Base-by-base conservation (phyloP, 2,888 invertebrate genomes). In the Sinohyriopsis cumingii region DNA sequence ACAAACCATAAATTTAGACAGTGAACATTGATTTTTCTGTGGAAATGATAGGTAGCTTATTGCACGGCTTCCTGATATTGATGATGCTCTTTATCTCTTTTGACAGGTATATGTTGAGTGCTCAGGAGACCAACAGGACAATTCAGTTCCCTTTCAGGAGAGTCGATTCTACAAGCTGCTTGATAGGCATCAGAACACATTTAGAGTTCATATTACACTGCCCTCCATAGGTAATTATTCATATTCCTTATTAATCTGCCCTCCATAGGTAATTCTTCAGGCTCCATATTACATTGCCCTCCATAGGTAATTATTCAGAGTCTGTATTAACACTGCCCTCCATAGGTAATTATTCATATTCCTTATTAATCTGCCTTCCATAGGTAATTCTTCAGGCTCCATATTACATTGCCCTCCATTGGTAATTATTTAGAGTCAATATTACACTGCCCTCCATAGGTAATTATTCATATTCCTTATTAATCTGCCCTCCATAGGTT, bases 301-400 rank as follows among this genome's bases (percentile, higher is more conserved):
- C 25, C 2, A 25, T 25, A 25, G 25, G 25, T 25, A 25, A 25
- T 25, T 25, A 25, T 25, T 25, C 25, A 25, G 2, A 25, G 2
- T 25, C 25, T 4, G 4, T 25, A 25, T 25, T 25, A n/a, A 25
- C 25, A 3, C 25, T 25, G 25, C 25, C 25, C 25, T 25, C 25
- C 93, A 93, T 82, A 92, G 92, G 78, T 91, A 93, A 84, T 91
- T 94, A 60, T 93, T 94, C 74, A 92, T 92, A 76, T 87, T 94
- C 69, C 92, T 92, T 83, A 89, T 94, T 65, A 90, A 91, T 77
- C 91, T 94, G 73, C 94, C 94, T 19, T 92, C 93, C 76, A 91
- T 71, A 64, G 75, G 82, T 82, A 70, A 72, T 75, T 71, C 20
- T 53, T 61, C 45, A 59, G 1, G 7, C 7, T 33, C 33, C 33